Evolutionary conservation across 2,888 invertebrate genomes (phyloP), one percentile per base, ranked within the genome.

Genomic region (Stenodema calcarata): DNA sequence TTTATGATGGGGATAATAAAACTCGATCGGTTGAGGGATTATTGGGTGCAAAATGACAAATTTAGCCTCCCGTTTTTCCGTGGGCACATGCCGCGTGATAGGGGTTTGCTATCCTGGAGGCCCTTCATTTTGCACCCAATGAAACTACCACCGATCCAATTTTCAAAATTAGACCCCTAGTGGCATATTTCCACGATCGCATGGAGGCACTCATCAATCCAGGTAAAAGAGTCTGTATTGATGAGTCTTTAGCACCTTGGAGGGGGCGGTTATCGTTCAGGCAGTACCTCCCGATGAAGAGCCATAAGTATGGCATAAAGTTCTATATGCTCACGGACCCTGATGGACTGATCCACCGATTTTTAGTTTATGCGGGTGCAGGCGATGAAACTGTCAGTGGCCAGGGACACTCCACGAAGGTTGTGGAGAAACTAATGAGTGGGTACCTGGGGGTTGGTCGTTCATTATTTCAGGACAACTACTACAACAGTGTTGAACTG

Each of bases 171-270:
- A 88, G 89, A 23, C 89, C 89, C 16, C n/a, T 91, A n/a, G 87
- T 91, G 11, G 89, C 90, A 87, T 89, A 90, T 89, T 91, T 91
- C 88, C 90, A 90, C 87, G 89, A 89, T 0, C 88, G 88, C 88
- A 90, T 91, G 90, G 88, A 80, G 11, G 75, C 81, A 35, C 87
- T 90, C 44, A 90, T 90, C 87, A 90, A 88, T 87, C 90, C 90
- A 3, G 89, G 88, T 0, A 90, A 90, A 89, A 81, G 91, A 27
- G 86, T 91, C 1, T 89, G 89, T 44, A 69, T 91, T n/a, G 90
- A 91, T 87, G 90, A 91, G 78, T 89, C 89, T 0, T 90, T 6
- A 3, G 69, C 69, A 3, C 28, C 28, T 18, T 69, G 69, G 69
- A 69, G 69, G 23, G 9, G 69, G 6, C 89, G 90, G 11, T 81